Evolutionary conservation across 2,888 invertebrate genomes (phyloP), one percentile per base, ranked within the genome.

Genomic region (Gastrophysa polygoni): DNA sequence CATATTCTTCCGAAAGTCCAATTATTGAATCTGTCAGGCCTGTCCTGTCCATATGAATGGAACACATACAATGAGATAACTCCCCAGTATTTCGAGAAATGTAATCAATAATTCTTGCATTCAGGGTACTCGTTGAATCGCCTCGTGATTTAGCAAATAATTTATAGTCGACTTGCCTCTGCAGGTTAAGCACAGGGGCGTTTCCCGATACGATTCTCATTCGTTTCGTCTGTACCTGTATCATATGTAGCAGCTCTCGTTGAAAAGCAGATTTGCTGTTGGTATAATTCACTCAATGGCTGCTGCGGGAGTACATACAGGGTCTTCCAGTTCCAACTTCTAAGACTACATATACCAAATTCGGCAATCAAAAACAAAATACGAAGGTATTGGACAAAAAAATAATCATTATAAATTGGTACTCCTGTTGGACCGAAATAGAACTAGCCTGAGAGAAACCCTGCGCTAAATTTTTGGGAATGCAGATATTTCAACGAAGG

Each of bases 91-190:
- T 61, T 61, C 28, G 38, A 56, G 44, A 56, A 60, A 52, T 56
- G 56, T 56, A 55, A 60, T 60, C 56, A 60, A 56, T 60, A 60
- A 60, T 50, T 60, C 34, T 49, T 32, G 52, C 60, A 29, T 56
- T 56, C 48, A 48, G 28, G 18, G 59, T 60, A 55, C 55, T 54
- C 28, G 49, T 49, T 55, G 54, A 47, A 49, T 56, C 32, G 55
- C 34, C 56, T 60, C 49, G 24, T 60, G 56, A 60, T 60, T 60
- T 44, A 44, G 44, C 44, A 56, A 29, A 44, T 28, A 60, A 60
- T 60, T 60, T 60, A 60, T 60, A 48, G 44, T 60, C 51, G 28
- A 49, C 43, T 56, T 38, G 60, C 44, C 38, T 14, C 20, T 38
- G 8, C 2, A 16, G 38, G 14, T 18, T 51, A n/a, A 14, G 8